Percentiles rank a stretch among this genome's conserved stretches.
These are phyloP conservation scores for Oscheius myriophilus DNA, from an alignment of 2,888 invertebrate genomes.

Conservation along the genomic window DNA sequence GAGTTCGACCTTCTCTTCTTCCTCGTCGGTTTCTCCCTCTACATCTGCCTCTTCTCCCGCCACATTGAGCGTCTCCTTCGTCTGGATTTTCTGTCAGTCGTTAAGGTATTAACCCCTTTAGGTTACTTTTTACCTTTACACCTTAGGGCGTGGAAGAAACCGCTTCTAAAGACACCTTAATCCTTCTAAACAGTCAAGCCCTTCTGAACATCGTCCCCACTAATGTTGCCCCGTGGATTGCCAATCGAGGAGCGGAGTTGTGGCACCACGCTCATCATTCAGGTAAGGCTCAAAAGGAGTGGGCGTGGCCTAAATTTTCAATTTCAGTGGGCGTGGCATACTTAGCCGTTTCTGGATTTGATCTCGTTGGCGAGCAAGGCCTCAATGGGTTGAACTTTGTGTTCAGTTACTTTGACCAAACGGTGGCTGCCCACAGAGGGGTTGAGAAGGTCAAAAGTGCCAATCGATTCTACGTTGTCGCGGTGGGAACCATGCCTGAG, in stretches of 20 bases:
- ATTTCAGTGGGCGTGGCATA: constrained; percentile 54
- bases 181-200: constrained; percentile 57
- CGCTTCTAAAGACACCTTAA: constrained; percentile 41
- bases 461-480: constrained; percentile 65
- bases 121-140: background rate
- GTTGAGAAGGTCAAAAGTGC: constrained; percentile 66
- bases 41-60: constrained; percentile 60
- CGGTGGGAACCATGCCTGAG: constrained; percentile 68
- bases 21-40: constrained; percentile 50
- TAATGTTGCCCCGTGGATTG: constrained; percentile 61
- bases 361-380: constrained; percentile 52
- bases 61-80: constrained; percentile 63
- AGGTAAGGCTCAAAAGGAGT: too few species aligned
- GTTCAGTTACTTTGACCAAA: constrained; percentile 58
- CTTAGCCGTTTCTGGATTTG: constrained; percentile 53
- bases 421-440: constrained; percentile 45
- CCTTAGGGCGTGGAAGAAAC: constrained; percentile 43
- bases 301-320: background rate
- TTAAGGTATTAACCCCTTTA: constrained; percentile 47
- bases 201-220: constrained; percentile 63
- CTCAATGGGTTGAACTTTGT: constrained; percentile 56
- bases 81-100: constrained; percentile 64
- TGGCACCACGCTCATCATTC: constrained; percentile 52
- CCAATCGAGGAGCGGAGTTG: constrained; percentile 43
- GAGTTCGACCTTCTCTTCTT: constrained; percentile 62